A percentile compares a stretch with the other conserved stretches of the same genome.
Evolutionary conservation across 2,113 vertebrate species (phyloP).

Genomic region (Thermophis baileyi): DNA sequence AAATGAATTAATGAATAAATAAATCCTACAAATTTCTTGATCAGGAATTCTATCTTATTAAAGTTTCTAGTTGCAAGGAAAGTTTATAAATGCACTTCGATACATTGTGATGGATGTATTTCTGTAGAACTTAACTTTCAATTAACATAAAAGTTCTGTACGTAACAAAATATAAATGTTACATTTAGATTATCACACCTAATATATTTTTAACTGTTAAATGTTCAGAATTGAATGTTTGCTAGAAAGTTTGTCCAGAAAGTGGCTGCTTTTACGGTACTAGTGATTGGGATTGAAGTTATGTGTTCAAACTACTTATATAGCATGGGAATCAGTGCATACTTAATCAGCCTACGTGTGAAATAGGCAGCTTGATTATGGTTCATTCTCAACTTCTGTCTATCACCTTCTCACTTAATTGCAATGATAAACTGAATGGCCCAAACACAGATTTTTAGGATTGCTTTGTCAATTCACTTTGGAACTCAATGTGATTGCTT

Average conservation of each 20-base stretch:
- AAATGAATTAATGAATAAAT: not conserved
- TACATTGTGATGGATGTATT: not conserved
- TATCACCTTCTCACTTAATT: not conserved
- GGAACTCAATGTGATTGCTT: not conserved
- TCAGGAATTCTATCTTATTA: not conserved
- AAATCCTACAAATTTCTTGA: not conserved
- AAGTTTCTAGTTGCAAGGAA: not conserved
- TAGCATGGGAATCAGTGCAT: not conserved
- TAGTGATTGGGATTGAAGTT: not conserved
- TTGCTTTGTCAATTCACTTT: not conserved
- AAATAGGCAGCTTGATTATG: not conserved
- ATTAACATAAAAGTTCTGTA: not conserved
- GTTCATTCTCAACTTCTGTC: not conserved
- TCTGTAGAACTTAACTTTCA: not conserved
- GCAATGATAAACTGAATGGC: not conserved
- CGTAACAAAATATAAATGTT: not conserved
- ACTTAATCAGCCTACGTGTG: not conserved
- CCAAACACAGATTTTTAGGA: not conserved
- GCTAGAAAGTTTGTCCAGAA: not conserved
- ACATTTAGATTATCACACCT: not conserved
- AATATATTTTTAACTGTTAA: not conserved
- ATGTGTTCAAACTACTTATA: not conserved
- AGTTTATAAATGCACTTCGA: not conserved
- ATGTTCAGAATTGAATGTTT: not conserved
- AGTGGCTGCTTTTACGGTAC: not conserved